Conservation (phyloP, 1,140 invertebrate species). For the Subanguina moxae region DNA sequence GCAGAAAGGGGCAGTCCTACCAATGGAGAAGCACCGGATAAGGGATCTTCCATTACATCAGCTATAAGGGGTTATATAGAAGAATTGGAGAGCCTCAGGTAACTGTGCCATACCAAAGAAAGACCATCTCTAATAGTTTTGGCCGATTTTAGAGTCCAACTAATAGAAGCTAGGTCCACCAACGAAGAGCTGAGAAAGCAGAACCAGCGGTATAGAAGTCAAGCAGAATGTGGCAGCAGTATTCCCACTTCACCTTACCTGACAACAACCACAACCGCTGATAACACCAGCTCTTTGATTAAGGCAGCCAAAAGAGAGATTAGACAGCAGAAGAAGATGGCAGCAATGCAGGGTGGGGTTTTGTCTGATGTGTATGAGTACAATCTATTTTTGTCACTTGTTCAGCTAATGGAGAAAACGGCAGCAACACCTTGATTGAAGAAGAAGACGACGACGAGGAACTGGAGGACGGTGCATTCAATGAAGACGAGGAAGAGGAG, state of each 20-base stretch:
- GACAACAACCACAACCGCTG: background rate
- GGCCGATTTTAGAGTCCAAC: conserved; percentile 34
- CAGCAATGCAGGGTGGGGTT: too few species aligned
- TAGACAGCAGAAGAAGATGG: background rate
- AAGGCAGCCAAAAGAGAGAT: conserved; percentile 3
- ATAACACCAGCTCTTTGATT: background rate
- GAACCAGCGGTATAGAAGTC: conserved; percentile 46
- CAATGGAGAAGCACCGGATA: background rate
- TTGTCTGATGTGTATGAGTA: too few species aligned
- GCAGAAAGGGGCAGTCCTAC: background rate
- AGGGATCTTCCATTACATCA: background rate
- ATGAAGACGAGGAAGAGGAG: too few species aligned
- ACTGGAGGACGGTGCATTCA: background rate
- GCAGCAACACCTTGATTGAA: background rate
- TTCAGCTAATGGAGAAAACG: too few species aligned
- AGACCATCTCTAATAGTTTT: too few species aligned
- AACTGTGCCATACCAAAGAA: too few species aligned
- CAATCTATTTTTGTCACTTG: too few species aligned
- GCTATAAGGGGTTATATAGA: background rate
- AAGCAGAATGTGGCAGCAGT: background rate
- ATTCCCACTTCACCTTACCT: background rate
- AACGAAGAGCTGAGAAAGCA: conserved; percentile 73
- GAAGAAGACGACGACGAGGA: conserved; percentile 23
- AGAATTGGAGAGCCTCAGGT: background rate
- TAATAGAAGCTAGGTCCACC: conserved; percentile 80